Conservation (phyloP, 1,140 invertebrate species). For the Drosophila bocki region DNA sequence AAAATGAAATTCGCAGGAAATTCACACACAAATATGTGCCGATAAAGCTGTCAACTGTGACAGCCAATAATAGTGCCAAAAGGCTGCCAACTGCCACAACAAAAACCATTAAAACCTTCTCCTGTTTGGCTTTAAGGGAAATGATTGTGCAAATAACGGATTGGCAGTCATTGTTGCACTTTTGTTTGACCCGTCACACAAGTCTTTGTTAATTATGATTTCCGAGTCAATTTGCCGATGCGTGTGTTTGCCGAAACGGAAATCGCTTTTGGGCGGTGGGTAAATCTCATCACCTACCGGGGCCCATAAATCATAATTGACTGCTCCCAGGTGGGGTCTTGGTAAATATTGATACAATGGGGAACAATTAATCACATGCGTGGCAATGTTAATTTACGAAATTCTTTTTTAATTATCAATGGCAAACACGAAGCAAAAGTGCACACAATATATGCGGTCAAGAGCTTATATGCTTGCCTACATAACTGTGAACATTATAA, state of each 20-base stretch:
- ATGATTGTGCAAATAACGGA: conserved; percentile 29
- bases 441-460: conserved; percentile 4
- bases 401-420: conserved; percentile 50
- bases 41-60: conserved; percentile 27
- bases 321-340: conserved; percentile 13
- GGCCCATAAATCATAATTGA: conserved; percentile 74
- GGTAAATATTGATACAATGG: conserved; percentile 64
- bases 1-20: conserved; percentile 28
- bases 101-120: conserved; percentile 23
- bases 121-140: conserved; percentile 15
- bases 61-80: conserved; percentile 24
- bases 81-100: too few species aligned
- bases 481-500: not conserved
- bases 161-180: conserved; percentile 33
- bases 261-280: conserved; percentile 28
- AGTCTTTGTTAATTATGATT: conserved; percentile 64
- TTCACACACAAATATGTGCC: conserved; percentile 1
- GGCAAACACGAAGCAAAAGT: conserved; percentile 13
- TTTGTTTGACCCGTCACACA: conserved; percentile 40
- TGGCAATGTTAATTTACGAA: conserved; percentile 29
- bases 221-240: conserved; percentile 53
- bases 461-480: not conserved
- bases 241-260: conserved; percentile 27
- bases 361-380: conserved; percentile 62
- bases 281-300: conserved; percentile 27